phyloP scores from a whole-genome alignment of 2,113 vertebrate species.

The Malaclemys terrapin region DNA sequence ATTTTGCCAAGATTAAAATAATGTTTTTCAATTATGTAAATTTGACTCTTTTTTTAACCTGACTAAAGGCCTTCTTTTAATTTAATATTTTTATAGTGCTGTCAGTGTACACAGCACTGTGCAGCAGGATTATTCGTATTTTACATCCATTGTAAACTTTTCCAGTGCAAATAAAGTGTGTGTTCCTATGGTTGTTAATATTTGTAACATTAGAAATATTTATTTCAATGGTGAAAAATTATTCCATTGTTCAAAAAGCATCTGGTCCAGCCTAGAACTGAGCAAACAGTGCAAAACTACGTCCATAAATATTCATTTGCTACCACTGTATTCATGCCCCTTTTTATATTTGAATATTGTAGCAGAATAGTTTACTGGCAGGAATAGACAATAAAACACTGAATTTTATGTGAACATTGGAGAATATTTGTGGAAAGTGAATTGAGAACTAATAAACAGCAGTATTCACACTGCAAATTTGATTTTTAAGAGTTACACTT shows the following conservation, averaged over 20 bases:
- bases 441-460: conserved; percentile 3
- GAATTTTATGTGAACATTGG: conserved; percentile 46
- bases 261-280: conserved; percentile 18
- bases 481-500: neutral
- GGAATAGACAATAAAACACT: conserved; percentile 13
- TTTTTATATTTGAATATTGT: conserved; percentile 37
- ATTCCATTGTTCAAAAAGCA: neutral
- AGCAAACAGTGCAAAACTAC: conserved; percentile 14
- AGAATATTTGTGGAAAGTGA: conserved; percentile 39
- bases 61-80: neutral
- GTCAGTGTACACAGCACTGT: neutral
- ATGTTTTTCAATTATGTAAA: neutral
- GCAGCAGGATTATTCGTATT: neutral
- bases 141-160: neutral
- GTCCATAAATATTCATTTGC: conserved; percentile 45
- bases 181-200: conserved; percentile 28
- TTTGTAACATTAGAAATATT: conserved; percentile 24
- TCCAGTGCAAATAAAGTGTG: conserved; percentile 8
- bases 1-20: neutral
- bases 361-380: conserved; percentile 23
- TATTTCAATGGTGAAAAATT: conserved; percentile 20
- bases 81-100: neutral
- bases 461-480: neutral
- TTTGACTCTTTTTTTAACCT: neutral
- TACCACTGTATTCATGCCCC: conserved; percentile 2